Conservation (phyloP, 23 tunicate species). For the Phallusia fumigata region DNA sequence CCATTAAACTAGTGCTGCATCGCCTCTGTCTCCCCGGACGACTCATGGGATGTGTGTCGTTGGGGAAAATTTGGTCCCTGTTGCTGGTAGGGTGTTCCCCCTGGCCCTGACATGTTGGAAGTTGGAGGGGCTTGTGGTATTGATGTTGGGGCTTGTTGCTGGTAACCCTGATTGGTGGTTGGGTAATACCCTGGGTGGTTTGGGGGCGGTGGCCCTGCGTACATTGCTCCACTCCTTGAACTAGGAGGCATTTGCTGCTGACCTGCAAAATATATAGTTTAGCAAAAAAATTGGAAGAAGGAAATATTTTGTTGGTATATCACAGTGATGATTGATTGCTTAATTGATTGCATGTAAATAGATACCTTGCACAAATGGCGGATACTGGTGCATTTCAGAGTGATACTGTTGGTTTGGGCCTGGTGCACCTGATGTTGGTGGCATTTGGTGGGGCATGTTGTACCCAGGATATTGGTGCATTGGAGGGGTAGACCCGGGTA, state of each 20-base stretch:
- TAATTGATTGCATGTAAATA: too few relatives aligned
- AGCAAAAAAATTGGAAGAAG: too few relatives aligned
- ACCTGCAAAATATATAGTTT: not conserved
- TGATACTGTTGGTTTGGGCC: not conserved
- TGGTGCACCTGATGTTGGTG: not conserved
- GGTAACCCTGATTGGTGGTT: not conserved
- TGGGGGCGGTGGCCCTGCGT: not conserved
- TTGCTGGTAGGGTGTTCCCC: not conserved
- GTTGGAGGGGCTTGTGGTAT: not conserved
- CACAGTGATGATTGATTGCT: too few relatives aligned
- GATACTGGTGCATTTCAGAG: constrained; percentile 2
- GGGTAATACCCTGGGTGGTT: not conserved
- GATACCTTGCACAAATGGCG: not conserved
- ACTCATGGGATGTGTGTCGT: not conserved
- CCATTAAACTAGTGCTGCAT: not conserved
- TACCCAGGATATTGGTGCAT: not conserved
- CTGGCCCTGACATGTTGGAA: not conserved
- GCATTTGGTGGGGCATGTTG: not conserved
- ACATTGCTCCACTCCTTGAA: not conserved
- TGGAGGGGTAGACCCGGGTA: not conserved
- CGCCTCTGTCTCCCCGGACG: not conserved
- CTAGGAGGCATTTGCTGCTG: not conserved
- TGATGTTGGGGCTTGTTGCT: not conserved
- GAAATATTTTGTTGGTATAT: too few relatives aligned
- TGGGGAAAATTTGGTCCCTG: not conserved